These are phyloP conservation scores for Alsophila aescularia DNA, from an alignment of 2,888 invertebrate species.

Conservation along the genomic window DNA sequence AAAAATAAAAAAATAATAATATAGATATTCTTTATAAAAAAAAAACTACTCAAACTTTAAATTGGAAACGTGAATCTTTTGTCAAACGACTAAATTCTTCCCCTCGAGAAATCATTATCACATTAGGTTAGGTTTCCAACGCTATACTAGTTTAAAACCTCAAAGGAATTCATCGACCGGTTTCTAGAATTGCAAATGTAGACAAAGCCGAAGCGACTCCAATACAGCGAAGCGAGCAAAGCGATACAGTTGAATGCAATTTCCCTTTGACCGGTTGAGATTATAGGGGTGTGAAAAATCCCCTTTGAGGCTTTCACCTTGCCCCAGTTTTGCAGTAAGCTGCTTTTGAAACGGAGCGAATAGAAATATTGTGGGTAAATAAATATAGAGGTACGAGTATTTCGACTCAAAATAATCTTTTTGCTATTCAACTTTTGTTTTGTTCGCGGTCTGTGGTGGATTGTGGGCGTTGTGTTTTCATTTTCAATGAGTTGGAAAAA, in stretches of 20 bases:
- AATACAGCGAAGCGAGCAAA: constrained; percentile 17
- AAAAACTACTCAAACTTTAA: constrained; percentile 2
- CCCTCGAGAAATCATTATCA: neutral
- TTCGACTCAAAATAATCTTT: constrained; percentile 30
- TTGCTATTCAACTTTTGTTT: constrained; percentile 28
- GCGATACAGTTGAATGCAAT: constrained; percentile 36
- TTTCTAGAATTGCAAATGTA: constrained; percentile 31
- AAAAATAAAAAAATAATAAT: no score
- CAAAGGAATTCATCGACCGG: constrained; percentile 15
- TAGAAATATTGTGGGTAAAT: constrained; percentile 15
- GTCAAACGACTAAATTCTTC: neutral
- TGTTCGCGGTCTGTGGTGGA: constrained; percentile 9
- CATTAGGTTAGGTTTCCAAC: constrained; percentile 9
- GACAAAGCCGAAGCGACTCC: constrained; percentile 25
- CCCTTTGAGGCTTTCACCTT: constrained; percentile 30
- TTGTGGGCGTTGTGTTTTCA: constrained; percentile 18
- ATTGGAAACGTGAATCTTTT: constrained; percentile 13
- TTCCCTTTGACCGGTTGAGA: constrained; percentile 36
- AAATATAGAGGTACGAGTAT: no score
- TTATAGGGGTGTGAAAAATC: constrained; percentile 37
- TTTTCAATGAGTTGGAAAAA: constrained; percentile 20
- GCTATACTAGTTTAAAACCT: constrained; percentile 6
- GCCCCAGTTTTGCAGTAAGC: constrained; percentile 33
- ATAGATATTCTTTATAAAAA: no score
- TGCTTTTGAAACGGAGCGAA: constrained; percentile 25